Evolutionary conservation across 2,113 vertebrate species (phyloP), one percentile per base, ranked within the genome.

Genomic region (Periophthalmus modestus): DNA sequence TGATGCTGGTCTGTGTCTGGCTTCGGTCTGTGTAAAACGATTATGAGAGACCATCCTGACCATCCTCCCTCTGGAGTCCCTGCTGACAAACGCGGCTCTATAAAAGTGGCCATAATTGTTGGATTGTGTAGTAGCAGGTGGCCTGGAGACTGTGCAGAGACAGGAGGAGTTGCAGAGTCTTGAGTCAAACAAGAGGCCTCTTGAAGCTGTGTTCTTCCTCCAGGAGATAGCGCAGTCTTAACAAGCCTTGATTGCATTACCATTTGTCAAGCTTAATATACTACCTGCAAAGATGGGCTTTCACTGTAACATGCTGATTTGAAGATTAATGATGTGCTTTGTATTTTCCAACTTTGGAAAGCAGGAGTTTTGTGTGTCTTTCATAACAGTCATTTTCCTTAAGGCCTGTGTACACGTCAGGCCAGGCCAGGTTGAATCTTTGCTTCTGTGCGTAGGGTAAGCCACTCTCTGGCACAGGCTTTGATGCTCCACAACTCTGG

Each of bases 181-280:
- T 7, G 66, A 83, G 84, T 86, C 68, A 81, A 84, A 75, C 50
- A 2, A 83, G 81, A 80, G 87, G 75, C 82, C 86, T 70, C 89
- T 89, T 82, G 70, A 89, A 79, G 83, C 85, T 82, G 82, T 79
- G 83, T 68, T 78, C 80, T 78, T 83, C 66, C 77, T 87, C 47
- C 67, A 85, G 81, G 82, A 87, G 86, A 83, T 66, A 82, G 79
- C 73, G 59, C 77, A 84, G 79, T 82, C 89, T 92, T 92, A 90
- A 89, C 88, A 72, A 86, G 83, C 80, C 84, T 82, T 93, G 93
- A 92, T 92, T 93, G 90, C 91, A 92, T 92, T 94, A 91, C 90
- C 90, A 93, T 91, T 89, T 89, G 84, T 84, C 82, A 70, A 83
- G 82, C 87, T 87, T 83, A 82, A 85, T 87, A 87, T 71, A 82